Conservation (phyloP, 2,888 invertebrate species). For the Diarsia dahlii region DNA sequence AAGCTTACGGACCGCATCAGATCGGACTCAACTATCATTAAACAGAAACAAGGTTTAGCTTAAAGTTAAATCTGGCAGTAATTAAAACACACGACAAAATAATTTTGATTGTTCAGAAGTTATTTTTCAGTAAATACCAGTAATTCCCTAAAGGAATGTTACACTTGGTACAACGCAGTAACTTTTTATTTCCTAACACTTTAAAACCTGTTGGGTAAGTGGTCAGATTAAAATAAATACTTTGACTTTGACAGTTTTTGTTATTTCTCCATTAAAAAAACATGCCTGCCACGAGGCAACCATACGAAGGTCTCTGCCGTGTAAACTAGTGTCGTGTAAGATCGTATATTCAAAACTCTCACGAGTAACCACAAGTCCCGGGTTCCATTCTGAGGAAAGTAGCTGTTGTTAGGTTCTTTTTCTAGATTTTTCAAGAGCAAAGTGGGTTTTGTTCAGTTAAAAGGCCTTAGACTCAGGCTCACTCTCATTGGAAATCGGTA, state of each 20-base stretch:
- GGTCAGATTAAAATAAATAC: not conserved
- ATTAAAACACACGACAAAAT: not conserved
- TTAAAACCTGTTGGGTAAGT: not conserved
- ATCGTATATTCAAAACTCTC: not conserved
- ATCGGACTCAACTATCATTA: too few species aligned
- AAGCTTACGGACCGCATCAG: too few species aligned
- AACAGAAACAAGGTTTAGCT: too few species aligned
- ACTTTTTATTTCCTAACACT: not conserved
- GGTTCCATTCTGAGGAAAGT: too few species aligned
- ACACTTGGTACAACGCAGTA: not conserved
- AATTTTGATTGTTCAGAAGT: not conserved
- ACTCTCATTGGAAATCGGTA: too few species aligned
- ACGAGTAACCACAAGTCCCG: not conserved
- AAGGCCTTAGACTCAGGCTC: too few species aligned
- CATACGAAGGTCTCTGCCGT: not conserved
- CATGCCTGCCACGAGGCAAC: not conserved
- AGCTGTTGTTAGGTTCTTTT: not conserved
- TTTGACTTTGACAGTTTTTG: not conserved
- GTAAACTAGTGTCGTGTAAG: not conserved
- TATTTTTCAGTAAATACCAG: not conserved
- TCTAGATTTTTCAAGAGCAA: not conserved
- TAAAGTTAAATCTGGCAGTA: not conserved
- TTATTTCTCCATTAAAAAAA: not conserved
- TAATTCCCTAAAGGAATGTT: not conserved
- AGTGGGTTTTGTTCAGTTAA: rapidly evolving